Percentiles rank a stretch among this genome's conserved stretches.
These are phyloP conservation scores for Tetraodon nigroviridis DNA, from an alignment of 2,113 vertebrate species.

Conservation along the genomic window DNA sequence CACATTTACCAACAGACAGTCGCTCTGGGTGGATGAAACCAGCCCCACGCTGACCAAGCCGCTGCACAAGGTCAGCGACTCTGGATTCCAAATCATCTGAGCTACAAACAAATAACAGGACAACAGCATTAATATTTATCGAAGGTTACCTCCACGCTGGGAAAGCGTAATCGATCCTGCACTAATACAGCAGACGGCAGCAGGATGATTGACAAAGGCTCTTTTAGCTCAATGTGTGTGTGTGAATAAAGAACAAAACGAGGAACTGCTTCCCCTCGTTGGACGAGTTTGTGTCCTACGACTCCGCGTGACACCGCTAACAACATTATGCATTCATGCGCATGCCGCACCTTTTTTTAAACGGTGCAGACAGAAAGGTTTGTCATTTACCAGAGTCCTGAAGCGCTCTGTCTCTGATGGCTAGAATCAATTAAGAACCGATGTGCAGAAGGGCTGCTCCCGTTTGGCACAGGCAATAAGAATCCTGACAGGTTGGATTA, in stretches of 20 bases:
- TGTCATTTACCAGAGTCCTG: too few relatives aligned
- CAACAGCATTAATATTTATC: slow-evolving; percentile 61
- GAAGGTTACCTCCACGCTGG: slow-evolving; percentile 40
- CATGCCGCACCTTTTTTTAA: too few relatives aligned
- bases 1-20: slow-evolving; percentile 19
- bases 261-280: background rate
- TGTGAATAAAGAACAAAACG: background rate
- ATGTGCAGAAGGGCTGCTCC: background rate
- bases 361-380: too few relatives aligned
- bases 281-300: background rate
- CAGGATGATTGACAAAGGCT: slow-evolving; percentile 40
- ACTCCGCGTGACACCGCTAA: slow-evolving; percentile 1
- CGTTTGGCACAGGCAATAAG: too few relatives aligned
- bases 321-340: background rate
- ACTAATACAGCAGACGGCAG: slow-evolving; percentile 23
- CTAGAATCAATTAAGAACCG: background rate
- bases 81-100: slow-evolving; percentile 46
- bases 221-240: slow-evolving; percentile 6
- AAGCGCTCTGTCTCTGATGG: too few relatives aligned
- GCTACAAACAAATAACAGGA: slow-evolving; percentile 40
- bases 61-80: slow-evolving; percentile 44
- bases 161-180: slow-evolving; percentile 40
- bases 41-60: slow-evolving; percentile 16
- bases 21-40: slow-evolving; percentile 4
- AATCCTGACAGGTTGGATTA: background rate